These are phyloP conservation scores for Axea sp. DNA, from an alignment of 2,888 invertebrate genomes.

Conservation along the genomic window DNA sequence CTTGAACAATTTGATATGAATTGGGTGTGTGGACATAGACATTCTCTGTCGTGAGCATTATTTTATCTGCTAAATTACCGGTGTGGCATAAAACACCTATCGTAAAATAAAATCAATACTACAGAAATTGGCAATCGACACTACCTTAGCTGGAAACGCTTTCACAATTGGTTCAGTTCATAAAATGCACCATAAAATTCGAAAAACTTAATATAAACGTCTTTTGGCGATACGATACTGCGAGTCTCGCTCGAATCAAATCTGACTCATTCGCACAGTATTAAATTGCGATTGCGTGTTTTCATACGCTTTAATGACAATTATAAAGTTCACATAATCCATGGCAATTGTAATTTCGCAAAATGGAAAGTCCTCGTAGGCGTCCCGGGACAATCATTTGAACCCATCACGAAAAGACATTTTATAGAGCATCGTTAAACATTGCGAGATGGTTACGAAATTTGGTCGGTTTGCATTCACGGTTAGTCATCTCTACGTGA, in stretches of 20 bases:
- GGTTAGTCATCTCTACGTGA: constrained; percentile 40
- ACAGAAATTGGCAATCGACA: constrained; percentile 38
- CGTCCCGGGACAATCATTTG: constrained; percentile 42
- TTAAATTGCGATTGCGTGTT: constrained; percentile 46
- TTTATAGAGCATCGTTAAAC: constrained; percentile 42
- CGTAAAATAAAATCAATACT: constrained; percentile 41
- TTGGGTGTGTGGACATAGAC: constrained; percentile 8
- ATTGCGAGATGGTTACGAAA: constrained; percentile 24
- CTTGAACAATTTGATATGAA: background rate
- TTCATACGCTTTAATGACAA: constrained; percentile 41
- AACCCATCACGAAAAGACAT: constrained; percentile 38
- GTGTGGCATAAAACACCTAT: constrained; percentile 17
- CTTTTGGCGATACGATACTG: background rate
- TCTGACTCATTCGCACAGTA: constrained; percentile 19
- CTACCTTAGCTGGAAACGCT: constrained; percentile 1
- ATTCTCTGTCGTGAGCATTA: constrained; percentile 7
- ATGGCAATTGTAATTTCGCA: constrained; percentile 45
- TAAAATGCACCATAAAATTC: constrained; percentile 28
- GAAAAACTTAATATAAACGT: constrained; percentile 31
- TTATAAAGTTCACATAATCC: constrained; percentile 44
- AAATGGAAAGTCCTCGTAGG: constrained; percentile 51
- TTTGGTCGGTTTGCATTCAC: constrained; percentile 6
- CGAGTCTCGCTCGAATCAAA: background rate
- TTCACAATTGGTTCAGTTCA: constrained; percentile 45
- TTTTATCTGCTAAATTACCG: constrained; percentile 16